Evolutionary conservation across 2,113 vertebrate species (phyloP).

Genomic region (Phoxinus phoxinus): DNA sequence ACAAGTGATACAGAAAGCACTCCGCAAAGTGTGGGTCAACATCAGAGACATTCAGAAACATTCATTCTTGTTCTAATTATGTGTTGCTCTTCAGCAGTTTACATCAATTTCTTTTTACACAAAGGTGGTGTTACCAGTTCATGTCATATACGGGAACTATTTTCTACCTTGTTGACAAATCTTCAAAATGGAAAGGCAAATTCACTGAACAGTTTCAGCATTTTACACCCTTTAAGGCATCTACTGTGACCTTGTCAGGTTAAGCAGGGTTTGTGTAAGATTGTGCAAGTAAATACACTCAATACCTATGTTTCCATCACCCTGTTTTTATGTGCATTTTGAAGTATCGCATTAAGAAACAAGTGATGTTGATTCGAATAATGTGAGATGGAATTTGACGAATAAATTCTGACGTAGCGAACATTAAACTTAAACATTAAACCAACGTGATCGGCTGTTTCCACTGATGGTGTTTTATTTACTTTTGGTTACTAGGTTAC

Average conservation of each 20-base stretch:
- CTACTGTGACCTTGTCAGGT: background rate
- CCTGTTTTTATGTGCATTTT: too few species aligned
- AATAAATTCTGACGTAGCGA: too few species aligned
- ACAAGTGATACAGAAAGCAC: constrained; percentile 2
- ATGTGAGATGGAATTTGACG: too few species aligned
- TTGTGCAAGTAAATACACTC: background rate
- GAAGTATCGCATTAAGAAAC: too few species aligned
- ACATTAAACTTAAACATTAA: too few species aligned
- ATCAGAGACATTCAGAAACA: background rate
- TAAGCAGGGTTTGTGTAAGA: background rate
- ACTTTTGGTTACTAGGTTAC: too few species aligned
- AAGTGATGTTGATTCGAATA: too few species aligned
- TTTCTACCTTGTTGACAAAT: background rate
- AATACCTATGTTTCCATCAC: background rate
- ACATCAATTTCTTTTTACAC: background rate
- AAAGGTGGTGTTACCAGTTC: background rate
- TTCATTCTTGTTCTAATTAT: background rate
- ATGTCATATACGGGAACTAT: background rate
- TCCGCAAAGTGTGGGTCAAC: background rate
- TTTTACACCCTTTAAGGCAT: background rate
- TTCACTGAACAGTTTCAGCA: background rate
- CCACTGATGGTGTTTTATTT: background rate
- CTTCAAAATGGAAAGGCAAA: background rate
- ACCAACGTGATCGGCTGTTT: too few species aligned
- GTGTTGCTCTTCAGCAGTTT: background rate